These are phyloP conservation scores for Cantharis rufa DNA, from an alignment of 2,888 invertebrate species.

Conservation along the genomic window DNA sequence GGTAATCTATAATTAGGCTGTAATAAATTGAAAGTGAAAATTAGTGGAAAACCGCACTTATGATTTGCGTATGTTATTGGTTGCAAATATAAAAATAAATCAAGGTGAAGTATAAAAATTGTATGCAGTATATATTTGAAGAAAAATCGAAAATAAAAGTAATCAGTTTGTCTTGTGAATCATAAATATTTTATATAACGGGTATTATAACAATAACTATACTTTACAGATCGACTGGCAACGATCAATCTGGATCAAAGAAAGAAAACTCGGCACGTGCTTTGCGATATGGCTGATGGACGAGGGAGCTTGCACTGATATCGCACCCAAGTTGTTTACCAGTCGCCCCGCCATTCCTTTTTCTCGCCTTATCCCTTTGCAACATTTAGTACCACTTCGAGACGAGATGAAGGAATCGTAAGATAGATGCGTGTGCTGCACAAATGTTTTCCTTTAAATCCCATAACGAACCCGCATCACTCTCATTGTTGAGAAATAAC, in stretches of 20 bases:
- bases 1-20: not conserved
- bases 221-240: constrained; percentile 36
- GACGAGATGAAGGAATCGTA: constrained; percentile 15
- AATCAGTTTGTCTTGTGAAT: constrained; percentile 28
- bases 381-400: constrained; percentile 24
- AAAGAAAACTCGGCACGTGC: constrained; percentile 32
- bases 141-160: constrained; percentile 22
- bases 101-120: not conserved
- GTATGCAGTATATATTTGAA: not conserved
- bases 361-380: constrained; percentile 23
- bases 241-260: constrained; percentile 30
- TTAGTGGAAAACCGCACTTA: not conserved
- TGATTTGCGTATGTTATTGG: not conserved
- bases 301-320: constrained; percentile 24
- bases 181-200: constrained; percentile 37
- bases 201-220: constrained; percentile 38
- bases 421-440: constrained; percentile 16
- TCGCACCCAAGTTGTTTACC: constrained; percentile 26
- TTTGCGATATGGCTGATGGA: constrained; percentile 29
- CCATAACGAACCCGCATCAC: constrained; percentile 9
- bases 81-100: not conserved
- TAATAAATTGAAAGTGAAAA: not conserved
- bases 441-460: constrained; percentile 22
- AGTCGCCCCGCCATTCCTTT: constrained; percentile 20
- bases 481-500: not conserved